Evolutionary conservation across 2,797 vertebrate species (phyloP), one percentile per base, ranked within the genome.

Genomic region (Hydrolagus colliei): DNA sequence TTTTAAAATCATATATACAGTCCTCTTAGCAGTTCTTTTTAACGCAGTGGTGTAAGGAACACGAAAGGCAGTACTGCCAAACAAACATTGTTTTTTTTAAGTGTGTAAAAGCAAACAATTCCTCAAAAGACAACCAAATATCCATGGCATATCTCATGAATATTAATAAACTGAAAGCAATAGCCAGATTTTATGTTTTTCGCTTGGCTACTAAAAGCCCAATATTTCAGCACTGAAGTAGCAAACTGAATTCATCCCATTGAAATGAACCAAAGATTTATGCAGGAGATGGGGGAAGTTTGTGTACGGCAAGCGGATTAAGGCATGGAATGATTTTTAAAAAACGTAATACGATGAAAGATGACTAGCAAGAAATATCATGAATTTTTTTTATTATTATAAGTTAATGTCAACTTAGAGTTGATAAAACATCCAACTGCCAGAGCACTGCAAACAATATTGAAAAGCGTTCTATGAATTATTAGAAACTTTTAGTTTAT

Each of bases 311-410:
- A 96, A 96, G 96, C 96, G 94, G 96, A 95, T 97, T 97, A 97
- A 97, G 97, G 97, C 96, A 98, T 97, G 98, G 98, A 99, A 99
- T 98, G 98, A 97, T 96, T 97, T 96, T 97, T 98, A 97, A 95
- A 96, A 96, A 95, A 96, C 94, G 97, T 95, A 95, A 96, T 95
- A 93, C 95, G 96, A 97, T 95, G 96, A 95, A 93, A 97, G 96
- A 98, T 94, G 95, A 95, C 94, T 94, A 93, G 96, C 94, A 95
- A 96, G 94, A 96, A 96, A 96, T 96, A 65, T 84, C 79, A 84
- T 84, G 97, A 95, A 96, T 94, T 95, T 95, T 95, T 93, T 80
- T 74, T 80, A 65, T 95, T 96, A 94, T 93, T 97, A 97, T 96
- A 97, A 96, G 96, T 96, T 97, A 95, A 95, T 95, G 96, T 96